Base-by-base conservation (phyloP, 2,888 invertebrate genomes). In the Ophion slaviceki region DNA sequence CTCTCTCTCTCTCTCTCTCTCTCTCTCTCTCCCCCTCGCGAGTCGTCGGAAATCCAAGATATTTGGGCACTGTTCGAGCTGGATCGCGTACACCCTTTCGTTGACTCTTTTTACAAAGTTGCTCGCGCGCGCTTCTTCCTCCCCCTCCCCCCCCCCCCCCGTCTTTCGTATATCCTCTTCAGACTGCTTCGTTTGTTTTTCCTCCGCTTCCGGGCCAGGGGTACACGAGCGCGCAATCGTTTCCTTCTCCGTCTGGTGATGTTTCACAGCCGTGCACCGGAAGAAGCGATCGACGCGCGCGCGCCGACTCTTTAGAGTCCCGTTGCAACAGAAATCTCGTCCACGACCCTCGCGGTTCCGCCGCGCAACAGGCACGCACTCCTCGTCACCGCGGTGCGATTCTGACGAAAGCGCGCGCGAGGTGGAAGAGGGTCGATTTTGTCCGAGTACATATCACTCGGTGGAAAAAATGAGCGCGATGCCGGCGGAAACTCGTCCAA, bases 301-400 rank as follows among this genome's bases (percentile, higher is more conserved):
- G 80, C 76, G 53, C 24, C 24, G 53, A 68, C 67, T 72, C 71
- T 62, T 28, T 36, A 62, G 40, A 40, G 61, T 59, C 28, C 45
- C 7, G 36, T 32, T 40, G 77, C 76, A 66, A 57, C 66, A 36
- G n/a, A 32, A 66, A 71, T 72, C 77, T 74, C 67, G 61, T 74
- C 61, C 61, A 68, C 78, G 59, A 57, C 82, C 82, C 82, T 79
- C 82, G 82, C 82, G 45, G 81, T 72, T 77, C 80, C 28, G 80
- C 62, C 77, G 66, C 84, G 84, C 84, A 84, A 84, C 84, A 84
- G 84, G 84, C 80, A 67, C 70, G 61, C 70, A 61, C 67, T 67
- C 57, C 57, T 40, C 32, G n/a, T 36, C 64, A 45, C 80, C 45
- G 20, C 24, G 10, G 24, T 5, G 40, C 36, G 36, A 36, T 7